Base-by-base conservation (phyloP, 2,113 vertebrate species). In the Microtus ochrogaster region DNA sequence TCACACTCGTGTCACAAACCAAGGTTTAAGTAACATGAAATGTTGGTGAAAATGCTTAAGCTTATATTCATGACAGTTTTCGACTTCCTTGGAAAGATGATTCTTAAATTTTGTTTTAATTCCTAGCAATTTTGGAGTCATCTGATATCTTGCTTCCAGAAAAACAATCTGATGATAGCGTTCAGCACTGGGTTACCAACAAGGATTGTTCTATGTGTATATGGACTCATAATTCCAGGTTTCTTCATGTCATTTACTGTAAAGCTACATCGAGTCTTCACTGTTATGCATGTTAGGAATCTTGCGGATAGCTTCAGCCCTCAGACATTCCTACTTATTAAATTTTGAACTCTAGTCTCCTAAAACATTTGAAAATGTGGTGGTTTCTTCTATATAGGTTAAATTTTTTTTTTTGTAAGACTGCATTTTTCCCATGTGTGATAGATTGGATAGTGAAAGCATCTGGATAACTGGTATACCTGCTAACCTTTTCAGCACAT, bases 51-150 rank as follows among this genome's bases (percentile, higher is more conserved):
- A 55, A 94, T 79, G 16, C 39, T 90, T 91, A 70, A 91, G 76
- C 89, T 91, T 72, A 79, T 87, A 65, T 73, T 92, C 73, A 63
- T 91, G 58, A n/a, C 11, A 7, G 28, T 11, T 91, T 96, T 95
- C 73, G 33, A 44, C 8, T 92, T 96, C 74, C 44, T 96, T 89
- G 41, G 41, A 95, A 79, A 96, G 41, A 81, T n/a, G 36, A 84
- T 92, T 91, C 68, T 96, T 86, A 77, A 65, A 39, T 91, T 91
- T 94, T 96, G 83, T 97, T 97, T 96, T 93, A 79, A 94, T 95
- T 96, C 78, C 82, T 89, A 52, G 90, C 86, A 95, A 76, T 97
- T 96, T 97, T 89, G 61, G 83, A 92, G 96, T 92, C n/a, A 94
- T 89, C 26, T 92, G 91, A 92, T 95, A 95, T 49, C 55, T 91